Conservation (phyloP, 2,797 vertebrate genomes). For the Cottoperca gobio region DNA sequence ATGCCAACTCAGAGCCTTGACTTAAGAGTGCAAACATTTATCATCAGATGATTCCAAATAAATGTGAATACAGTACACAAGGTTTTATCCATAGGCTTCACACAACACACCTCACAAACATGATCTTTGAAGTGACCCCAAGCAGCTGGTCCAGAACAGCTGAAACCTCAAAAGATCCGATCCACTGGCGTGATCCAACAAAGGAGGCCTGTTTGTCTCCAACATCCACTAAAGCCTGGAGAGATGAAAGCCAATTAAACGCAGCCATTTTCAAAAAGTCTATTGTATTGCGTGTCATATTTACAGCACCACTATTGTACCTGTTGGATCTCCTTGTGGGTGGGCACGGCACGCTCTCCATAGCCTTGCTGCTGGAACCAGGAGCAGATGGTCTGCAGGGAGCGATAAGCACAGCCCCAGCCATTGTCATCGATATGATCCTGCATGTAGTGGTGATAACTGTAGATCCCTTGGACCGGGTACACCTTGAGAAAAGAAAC, state of each 20-base stretch:
- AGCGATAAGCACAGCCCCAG: constrained; percentile 98
- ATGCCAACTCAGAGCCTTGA: constrained; percentile 91
- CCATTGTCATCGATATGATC: constrained; percentile 92
- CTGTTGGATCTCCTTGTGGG: constrained; percentile 96
- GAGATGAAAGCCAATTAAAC: constrained; percentile 1
- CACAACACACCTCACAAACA: constrained; percentile 92
- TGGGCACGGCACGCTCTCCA: constrained; percentile 85
- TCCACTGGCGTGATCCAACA: constrained; percentile 95
- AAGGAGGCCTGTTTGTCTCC: constrained; percentile 92
- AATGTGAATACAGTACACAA: background rate
- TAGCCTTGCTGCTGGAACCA: constrained; percentile 97
- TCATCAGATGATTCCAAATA: background rate
- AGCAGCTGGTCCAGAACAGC: constrained; percentile 91
- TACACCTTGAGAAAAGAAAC: constrained; percentile 77
- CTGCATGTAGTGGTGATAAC: constrained; percentile 98
- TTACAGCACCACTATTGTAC: constrained; percentile 63
- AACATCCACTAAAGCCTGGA: constrained; percentile 92
- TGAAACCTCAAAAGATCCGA: constrained; percentile 96
- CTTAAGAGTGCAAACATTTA: constrained; percentile 73
- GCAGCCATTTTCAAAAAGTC: background rate
- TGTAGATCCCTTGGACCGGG: constrained; percentile 91
- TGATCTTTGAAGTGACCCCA: constrained; percentile 93
- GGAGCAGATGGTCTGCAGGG: constrained; percentile 96
- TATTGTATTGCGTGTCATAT: background rate
- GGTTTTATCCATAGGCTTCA: background rate